Conservation (phyloP, 2,113 vertebrate species). For the Aphelocoma coerulescens region DNA sequence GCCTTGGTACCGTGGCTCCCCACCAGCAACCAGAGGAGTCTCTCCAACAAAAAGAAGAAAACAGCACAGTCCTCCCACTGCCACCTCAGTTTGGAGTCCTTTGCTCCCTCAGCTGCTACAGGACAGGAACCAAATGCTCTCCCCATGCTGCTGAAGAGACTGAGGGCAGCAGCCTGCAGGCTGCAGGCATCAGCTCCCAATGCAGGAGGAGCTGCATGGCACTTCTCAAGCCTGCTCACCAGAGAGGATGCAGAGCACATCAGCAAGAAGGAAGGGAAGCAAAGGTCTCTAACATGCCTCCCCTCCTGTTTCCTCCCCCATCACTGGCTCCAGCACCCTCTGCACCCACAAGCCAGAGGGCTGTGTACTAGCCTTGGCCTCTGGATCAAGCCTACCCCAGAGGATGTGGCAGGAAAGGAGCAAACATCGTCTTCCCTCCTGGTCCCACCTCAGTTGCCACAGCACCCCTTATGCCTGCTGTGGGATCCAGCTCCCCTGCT, state of each 20-base stretch:
- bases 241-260: neutral
- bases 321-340: neutral
- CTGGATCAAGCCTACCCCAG: neutral
- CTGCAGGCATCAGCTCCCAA: neutral
- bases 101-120: rapidly evolving
- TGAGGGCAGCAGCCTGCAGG: neutral
- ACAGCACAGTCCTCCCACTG: neutral
- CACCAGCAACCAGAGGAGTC: neutral
- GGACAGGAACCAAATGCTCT: neutral
- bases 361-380: neutral
- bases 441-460: neutral
- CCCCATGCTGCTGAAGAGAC: neutral
- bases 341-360: neutral
- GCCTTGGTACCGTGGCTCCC: neutral
- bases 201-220: neutral
- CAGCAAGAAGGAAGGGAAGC: neutral
- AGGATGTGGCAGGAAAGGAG: neutral
- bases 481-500: neutral
- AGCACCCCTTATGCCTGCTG: neutral
- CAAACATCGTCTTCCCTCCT: rapidly evolving
- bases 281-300: neutral
- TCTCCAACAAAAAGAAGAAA: neutral
- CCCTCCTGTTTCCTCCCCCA: neutral
- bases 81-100: neutral
- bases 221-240: neutral